A percentile compares a stretch with the other conserved stretches of the same genome.
Evolutionary conservation across 2,113 vertebrate species (phyloP).

Genomic region (Triplophysa tibetana): DNA sequence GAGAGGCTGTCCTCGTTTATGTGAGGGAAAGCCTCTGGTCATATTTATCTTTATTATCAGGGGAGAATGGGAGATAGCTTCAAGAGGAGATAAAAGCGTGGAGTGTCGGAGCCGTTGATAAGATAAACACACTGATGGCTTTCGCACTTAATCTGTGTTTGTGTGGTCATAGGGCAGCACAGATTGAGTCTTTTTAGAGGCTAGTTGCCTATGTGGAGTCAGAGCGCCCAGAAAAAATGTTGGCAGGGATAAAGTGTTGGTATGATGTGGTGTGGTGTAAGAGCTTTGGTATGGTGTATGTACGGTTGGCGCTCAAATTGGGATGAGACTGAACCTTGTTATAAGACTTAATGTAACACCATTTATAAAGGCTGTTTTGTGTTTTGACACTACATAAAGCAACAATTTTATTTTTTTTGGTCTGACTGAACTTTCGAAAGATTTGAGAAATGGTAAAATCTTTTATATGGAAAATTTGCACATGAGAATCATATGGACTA

Average conservation of each 20-base stretch:
- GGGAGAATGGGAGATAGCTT: constrained; percentile 18
- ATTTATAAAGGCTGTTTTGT: constrained; percentile 24
- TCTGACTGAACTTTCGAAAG: neutral
- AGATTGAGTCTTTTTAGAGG: neutral
- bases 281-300: neutral
- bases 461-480: neutral
- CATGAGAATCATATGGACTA: neutral
- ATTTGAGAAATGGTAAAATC: neutral
- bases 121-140: constrained; percentile 12
- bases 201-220: constrained; percentile 3
- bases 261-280: neutral
- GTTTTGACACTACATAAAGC: neutral
- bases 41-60: constrained; percentile 3
- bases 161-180: neutral
- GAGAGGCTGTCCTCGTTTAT: neutral
- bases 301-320: neutral
- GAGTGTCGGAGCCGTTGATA: constrained; percentile 11
- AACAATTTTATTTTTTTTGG: neutral
- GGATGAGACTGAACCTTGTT: constrained; percentile 23
- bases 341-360: constrained; percentile 6
- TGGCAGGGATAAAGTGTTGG: neutral
- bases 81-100: constrained; percentile 12
- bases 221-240: neutral
- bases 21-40: constrained; percentile 19
- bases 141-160: constrained; percentile 8